A percentile compares a stretch with the other conserved stretches of the same genome.
These are phyloP conservation scores for Scolopax bukidnonensis DNA, from an alignment of 2,797 vertebrate species.

Conservation along the genomic window DNA sequence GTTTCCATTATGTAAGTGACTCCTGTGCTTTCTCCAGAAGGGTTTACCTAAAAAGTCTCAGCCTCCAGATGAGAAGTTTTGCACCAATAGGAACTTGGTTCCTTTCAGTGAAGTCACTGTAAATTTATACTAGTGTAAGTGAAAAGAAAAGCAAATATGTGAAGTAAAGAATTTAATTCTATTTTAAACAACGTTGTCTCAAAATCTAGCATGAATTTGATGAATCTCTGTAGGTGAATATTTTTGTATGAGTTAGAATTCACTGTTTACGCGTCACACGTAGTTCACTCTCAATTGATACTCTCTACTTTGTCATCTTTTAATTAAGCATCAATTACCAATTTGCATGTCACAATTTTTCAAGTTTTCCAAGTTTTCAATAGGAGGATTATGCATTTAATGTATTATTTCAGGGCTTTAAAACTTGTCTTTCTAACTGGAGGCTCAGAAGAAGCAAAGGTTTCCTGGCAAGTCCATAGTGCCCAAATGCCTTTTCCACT, in stretches of 20 bases:
- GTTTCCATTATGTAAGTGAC: conserved; percentile 30
- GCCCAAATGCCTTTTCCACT: background rate
- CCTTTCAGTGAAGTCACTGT: background rate
- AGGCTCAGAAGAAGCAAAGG: background rate
- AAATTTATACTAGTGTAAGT: background rate
- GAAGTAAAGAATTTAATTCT: background rate
- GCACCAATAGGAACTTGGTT: background rate
- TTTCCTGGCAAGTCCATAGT: background rate
- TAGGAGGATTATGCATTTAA: background rate
- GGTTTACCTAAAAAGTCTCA: background rate
- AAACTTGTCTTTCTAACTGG: background rate
- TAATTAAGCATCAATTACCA: background rate
- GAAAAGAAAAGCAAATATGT: background rate
- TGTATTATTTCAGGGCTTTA: background rate
- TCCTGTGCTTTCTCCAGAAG: background rate
- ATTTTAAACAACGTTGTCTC: background rate
- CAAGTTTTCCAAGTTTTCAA: background rate
- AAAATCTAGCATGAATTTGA: background rate
- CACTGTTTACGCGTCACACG: background rate
- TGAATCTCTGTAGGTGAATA: background rate
- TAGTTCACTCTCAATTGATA: background rate
- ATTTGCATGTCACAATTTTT: background rate
- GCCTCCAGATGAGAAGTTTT: background rate
- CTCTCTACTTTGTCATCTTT: background rate
- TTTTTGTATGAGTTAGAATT: background rate